Conservation (phyloP, 2,113 vertebrate genomes). For the Oreochromis tanganicae region DNA sequence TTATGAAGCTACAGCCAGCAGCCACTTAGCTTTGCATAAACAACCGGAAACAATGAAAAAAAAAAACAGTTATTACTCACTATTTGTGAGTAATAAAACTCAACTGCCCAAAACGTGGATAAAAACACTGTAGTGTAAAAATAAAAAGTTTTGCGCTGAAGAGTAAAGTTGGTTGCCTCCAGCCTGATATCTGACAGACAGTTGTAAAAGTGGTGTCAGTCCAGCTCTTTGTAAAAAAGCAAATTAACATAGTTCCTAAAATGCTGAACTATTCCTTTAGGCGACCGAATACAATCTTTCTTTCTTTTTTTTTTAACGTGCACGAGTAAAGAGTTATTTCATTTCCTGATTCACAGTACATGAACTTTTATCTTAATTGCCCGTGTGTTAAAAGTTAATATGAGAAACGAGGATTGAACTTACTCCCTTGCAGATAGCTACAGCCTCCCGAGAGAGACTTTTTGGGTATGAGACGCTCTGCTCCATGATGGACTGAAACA, state of each 20-base stretch:
- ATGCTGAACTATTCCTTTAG: neutral
- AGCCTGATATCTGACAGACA: neutral
- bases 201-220: neutral
- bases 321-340: neutral
- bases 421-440: constrained; percentile 90
- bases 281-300: neutral
- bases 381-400: neutral
- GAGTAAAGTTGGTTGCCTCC: neutral
- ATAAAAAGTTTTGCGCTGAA: neutral
- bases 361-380: neutral
- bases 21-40: neutral
- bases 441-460: constrained; percentile 83
- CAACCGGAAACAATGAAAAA: neutral
- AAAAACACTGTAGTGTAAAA: neutral
- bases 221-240: neutral
- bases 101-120: neutral
- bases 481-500: constrained; percentile 92
- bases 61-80: neutral
- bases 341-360: neutral
- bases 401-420: constrained; percentile 8
- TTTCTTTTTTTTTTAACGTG: neutral
- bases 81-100: neutral
- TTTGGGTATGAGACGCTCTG: constrained; percentile 86
- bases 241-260: neutral
- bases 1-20: neutral